Evolutionary conservation across 2,797 vertebrate species (phyloP).

Genomic region (Mionectes olivaceus): DNA sequence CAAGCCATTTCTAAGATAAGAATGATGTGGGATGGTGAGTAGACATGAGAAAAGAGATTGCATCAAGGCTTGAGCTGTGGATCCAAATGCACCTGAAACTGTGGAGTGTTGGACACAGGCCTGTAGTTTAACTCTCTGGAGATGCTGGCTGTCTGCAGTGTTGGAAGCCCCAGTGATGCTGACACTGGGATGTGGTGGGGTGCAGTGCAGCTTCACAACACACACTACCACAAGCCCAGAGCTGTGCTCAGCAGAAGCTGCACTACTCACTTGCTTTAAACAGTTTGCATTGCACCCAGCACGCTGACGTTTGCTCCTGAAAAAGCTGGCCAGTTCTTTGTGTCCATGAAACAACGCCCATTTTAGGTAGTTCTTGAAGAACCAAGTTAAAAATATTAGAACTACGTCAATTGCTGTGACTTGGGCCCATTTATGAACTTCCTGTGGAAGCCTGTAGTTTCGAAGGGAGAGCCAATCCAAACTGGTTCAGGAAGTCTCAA

Average conservation of each 20-base stretch:
- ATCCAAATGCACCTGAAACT: background rate
- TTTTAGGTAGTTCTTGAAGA: slow-evolving; percentile 36
- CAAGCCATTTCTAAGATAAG: background rate
- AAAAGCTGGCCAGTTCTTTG: background rate
- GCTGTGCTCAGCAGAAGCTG: background rate
- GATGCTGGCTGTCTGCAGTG: background rate
- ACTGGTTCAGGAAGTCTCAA: slow-evolving; percentile 66
- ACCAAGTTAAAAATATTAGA: slow-evolving; percentile 64
- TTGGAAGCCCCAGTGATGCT: background rate
- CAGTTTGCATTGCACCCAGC: background rate
- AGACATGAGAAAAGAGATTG: background rate
- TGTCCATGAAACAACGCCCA: background rate
- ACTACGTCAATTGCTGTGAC: slow-evolving; percentile 62
- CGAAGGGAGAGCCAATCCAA: slow-evolving; percentile 59
- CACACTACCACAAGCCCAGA: background rate
- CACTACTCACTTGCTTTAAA: background rate
- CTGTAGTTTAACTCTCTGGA: background rate
- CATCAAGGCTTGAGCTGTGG: background rate
- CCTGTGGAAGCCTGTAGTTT: slow-evolving; percentile 49
- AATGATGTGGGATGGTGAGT: background rate
- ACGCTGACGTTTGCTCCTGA: background rate
- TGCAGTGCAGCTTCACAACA: background rate
- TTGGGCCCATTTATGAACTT: slow-evolving; percentile 68
- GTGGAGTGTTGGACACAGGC: background rate
- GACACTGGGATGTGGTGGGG: background rate